A percentile compares a stretch with the other conserved stretches of the same genome.
Evolutionary conservation across 2,797 vertebrate species (phyloP).

Genomic region (Luscinia megarhynchos): DNA sequence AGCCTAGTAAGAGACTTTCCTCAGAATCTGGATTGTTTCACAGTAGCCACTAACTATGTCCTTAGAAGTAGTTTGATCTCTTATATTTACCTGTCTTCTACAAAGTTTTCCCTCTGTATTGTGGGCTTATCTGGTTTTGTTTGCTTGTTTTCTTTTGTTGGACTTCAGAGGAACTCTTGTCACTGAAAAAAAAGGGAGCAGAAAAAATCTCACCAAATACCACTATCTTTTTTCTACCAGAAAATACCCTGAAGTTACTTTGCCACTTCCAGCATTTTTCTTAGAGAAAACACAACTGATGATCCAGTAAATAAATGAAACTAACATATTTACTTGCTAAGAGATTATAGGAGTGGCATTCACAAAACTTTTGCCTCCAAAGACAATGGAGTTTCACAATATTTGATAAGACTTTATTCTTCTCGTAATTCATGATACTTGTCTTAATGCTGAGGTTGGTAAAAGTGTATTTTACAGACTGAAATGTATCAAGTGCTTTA

Average conservation of each 20-base stretch:
- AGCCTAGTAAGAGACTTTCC: not conserved
- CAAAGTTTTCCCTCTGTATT: not conserved
- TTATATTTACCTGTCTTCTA: accelerated
- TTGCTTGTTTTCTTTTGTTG: not conserved
- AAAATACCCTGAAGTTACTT: not conserved
- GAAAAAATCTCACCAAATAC: not conserved
- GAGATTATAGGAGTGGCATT: not conserved
- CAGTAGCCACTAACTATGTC: not conserved
- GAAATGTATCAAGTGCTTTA: constrained; percentile 50
- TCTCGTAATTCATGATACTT: not conserved
- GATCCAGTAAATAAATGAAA: not conserved
- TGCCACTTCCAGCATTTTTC: not conserved
- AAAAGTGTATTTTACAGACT: constrained; percentile 21
- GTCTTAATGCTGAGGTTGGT: constrained; percentile 25
- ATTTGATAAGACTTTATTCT: not conserved
- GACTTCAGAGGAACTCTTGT: not conserved
- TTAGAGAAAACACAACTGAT: not conserved
- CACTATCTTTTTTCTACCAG: not conserved
- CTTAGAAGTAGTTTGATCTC: not conserved
- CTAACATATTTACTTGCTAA: not conserved
- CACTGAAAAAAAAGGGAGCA: not conserved
- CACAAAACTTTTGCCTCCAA: not conserved
- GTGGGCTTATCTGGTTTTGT: not conserved
- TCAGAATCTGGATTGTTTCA: not conserved
- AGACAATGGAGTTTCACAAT: not conserved